Percentiles rank a stretch among this genome's conserved stretches.
Conservation (phyloP, 2,113 vertebrate genomes). For the Alligator mississippiensis region DNA sequence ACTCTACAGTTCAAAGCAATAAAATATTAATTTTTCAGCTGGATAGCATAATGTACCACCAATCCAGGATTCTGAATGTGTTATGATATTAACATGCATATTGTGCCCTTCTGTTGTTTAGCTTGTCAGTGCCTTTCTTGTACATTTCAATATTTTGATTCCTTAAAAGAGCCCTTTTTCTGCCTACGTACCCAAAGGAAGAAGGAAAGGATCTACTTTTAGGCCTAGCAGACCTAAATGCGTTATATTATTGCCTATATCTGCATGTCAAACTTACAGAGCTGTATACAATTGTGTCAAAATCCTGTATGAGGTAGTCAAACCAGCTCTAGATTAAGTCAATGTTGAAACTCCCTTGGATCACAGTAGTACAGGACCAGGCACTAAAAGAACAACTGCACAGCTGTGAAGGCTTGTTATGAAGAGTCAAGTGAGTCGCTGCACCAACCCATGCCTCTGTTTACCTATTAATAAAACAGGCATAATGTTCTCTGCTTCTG, state of each 20-base stretch:
- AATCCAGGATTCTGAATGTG: not conserved
- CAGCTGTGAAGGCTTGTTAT: not conserved
- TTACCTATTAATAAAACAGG: not conserved
- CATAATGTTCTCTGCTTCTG: not conserved
- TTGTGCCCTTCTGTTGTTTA: not conserved
- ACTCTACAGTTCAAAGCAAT: not conserved
- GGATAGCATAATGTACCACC: not conserved
- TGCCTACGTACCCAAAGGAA: not conserved
- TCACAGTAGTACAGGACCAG: not conserved
- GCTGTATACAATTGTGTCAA: not conserved
- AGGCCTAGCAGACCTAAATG: not conserved
- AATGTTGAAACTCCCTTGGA: not conserved
- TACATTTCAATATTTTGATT: not conserved
- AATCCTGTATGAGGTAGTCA: not conserved
- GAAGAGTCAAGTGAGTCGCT: not conserved
- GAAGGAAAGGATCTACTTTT: not conserved
- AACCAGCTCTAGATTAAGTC: not conserved
- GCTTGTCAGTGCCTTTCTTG: not conserved
- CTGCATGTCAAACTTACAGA: not conserved
- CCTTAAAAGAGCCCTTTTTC: not conserved
- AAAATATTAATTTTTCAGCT: not conserved
- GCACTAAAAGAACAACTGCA: not conserved
- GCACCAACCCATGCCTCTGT: fast-evolving
- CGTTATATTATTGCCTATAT: not conserved
- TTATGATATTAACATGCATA: not conserved